phyloP scores from a whole-genome alignment of 2,888 invertebrate genomes.

The Calameuta idolon region DNA sequence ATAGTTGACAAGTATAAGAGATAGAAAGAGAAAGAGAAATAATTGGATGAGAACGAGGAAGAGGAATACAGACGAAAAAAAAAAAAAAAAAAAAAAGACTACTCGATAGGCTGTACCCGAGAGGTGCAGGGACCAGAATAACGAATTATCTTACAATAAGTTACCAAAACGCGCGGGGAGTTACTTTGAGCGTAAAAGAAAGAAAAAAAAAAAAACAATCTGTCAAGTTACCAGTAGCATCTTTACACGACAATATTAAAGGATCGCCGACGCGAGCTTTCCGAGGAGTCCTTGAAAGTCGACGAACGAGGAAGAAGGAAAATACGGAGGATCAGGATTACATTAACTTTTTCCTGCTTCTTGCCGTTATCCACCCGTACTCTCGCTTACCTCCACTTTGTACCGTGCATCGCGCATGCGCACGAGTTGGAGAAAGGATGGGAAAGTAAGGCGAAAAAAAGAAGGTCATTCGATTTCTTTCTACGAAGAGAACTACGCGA shows the following conservation, averaged over 20 bases:
- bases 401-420: not conserved
- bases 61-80: not conserved
- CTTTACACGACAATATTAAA: constrained; percentile 23
- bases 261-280: not conserved
- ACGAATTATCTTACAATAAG: not conserved
- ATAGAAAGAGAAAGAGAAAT: not conserved
- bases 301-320: not conserved
- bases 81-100: too few relatives aligned
- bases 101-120: not conserved
- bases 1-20: not conserved
- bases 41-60: not conserved
- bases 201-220: not conserved
- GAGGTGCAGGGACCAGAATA: not conserved
- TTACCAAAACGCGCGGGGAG: constrained; percentile 1
- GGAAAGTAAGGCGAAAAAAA: not conserved
- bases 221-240: constrained; percentile 11
- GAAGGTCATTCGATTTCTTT: not conserved
- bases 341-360: not conserved
- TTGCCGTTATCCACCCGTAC: not conserved
- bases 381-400: not conserved
- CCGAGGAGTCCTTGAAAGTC: not conserved
- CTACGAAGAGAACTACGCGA: not conserved
- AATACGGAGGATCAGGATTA: not conserved
- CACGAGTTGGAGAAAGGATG: not conserved
- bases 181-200: not conserved